Base-by-base conservation (phyloP, 1,140 invertebrate species). In the Pogonomyrmex barbatus region DNA sequence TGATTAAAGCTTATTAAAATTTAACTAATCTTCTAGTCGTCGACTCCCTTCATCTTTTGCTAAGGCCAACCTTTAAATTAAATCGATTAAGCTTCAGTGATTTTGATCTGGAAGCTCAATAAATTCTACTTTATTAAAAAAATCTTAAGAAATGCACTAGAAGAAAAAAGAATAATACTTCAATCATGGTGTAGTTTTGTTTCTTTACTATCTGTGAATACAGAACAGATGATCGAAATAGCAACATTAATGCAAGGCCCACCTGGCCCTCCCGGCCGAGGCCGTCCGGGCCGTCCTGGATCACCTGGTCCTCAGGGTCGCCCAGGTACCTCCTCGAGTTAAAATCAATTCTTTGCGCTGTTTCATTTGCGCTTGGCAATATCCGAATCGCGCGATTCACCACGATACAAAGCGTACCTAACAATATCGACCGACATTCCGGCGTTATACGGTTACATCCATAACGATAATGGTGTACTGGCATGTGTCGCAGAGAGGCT, bases 191-290 rank as follows among this genome's bases (percentile, higher is more conserved):
- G 47, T 54, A 3, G 47, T 24, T 5, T 84, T 47, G 24, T 24
- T 88, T 89, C n/a, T 9, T 89, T 76, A 76, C 86, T 86, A 50
- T 54, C 12, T 42, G 45, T 75, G 81, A 45, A 88, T 91, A 91
- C 92, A 97, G 96, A 97, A 88, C 96, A 97, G 94, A 93, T 97
- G 89, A 94, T 94, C 42, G 96, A 97, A 88, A 93, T 97, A 89
- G 95, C 96, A 87, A 92, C 95, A 52, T 95, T 95, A 54, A 93
- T 97, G 85, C 93, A 95, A 78, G 96, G 96, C 47, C 96, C 96
- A 33, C 96, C 96, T 65, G 96, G 96, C 50, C 95, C 95, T 30
- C 96, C 96, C 67, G 96, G 96, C 60, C 92, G 95, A 87, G 95
- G 96, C 67, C 96, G 95, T 92, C 95, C 95, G 88, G 96, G 96